These are phyloP conservation scores for Holacanthus passer DNA, from an alignment of 2,113 vertebrate species.

Conservation along the genomic window DNA sequence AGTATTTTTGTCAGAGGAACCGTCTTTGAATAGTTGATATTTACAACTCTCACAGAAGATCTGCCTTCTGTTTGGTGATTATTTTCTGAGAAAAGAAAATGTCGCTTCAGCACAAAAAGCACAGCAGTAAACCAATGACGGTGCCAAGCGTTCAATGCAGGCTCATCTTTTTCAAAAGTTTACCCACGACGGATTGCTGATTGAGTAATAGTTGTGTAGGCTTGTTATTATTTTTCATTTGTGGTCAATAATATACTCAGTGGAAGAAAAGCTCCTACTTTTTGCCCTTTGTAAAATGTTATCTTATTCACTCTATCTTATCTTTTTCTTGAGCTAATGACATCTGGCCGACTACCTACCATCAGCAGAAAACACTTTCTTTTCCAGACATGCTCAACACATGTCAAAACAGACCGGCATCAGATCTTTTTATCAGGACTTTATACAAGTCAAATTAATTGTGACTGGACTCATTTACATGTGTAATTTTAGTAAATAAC, in stretches of 20 bases:
- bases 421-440: no score
- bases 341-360: neutral
- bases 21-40: neutral
- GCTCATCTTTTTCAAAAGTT: neutral
- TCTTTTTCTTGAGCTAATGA: neutral
- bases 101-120: slow-evolving; percentile 23
- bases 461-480: neutral
- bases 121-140: neutral
- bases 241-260: no score
- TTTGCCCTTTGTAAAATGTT: no score
- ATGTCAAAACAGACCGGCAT: neutral
- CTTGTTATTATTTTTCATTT: no score
- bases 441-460: slow-evolving; percentile 4
- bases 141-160: neutral
- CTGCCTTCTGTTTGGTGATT: neutral
- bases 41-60: neutral
- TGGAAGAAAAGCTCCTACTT: no score
- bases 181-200: neutral
- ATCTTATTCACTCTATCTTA: neutral
- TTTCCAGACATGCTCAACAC: neutral
- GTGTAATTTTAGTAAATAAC: neutral
- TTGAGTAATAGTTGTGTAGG: no score
- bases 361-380: neutral
- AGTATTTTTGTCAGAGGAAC: neutral
- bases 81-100: neutral